Evolutionary conservation across 2,888 invertebrate species (phyloP).

Genomic region (Sarcophaga caerulescens): DNA sequence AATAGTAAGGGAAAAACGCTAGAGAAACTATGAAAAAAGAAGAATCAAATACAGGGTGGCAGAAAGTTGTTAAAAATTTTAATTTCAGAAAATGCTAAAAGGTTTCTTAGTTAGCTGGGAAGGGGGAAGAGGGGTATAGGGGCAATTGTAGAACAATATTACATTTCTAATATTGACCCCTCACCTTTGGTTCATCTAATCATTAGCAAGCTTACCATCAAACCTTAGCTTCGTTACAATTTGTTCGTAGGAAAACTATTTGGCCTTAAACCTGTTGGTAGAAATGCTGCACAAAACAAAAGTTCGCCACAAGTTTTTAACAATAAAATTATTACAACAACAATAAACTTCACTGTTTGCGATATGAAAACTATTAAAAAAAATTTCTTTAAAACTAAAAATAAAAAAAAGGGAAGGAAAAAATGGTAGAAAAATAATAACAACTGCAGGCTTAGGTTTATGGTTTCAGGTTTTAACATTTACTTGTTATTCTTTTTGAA

Average conservation of each 20-base stretch:
- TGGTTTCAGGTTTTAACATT: conserved; percentile 14
- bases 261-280: neutral
- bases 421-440: neutral
- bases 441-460: neutral
- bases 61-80: neutral
- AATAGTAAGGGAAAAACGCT: neutral
- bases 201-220: too few species aligned
- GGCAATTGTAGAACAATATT: too few species aligned
- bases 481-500: conserved; percentile 13
- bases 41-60: neutral
- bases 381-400: neutral
- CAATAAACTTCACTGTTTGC: too few species aligned
- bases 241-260: conserved; percentile 13
- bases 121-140: too few species aligned
- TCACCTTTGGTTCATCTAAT: too few species aligned
- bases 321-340: too few species aligned
- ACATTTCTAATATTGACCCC: too few species aligned
- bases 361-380: too few species aligned
- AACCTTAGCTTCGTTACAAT: neutral
- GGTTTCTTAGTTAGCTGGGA: too few species aligned
- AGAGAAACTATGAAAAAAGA: neutral
- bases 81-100: neutral
- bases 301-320: too few species aligned
- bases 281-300: neutral
- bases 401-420: neutral